Base-by-base conservation (phyloP, 2,888 invertebrate genomes). In the Galerucella calmariensis region DNA sequence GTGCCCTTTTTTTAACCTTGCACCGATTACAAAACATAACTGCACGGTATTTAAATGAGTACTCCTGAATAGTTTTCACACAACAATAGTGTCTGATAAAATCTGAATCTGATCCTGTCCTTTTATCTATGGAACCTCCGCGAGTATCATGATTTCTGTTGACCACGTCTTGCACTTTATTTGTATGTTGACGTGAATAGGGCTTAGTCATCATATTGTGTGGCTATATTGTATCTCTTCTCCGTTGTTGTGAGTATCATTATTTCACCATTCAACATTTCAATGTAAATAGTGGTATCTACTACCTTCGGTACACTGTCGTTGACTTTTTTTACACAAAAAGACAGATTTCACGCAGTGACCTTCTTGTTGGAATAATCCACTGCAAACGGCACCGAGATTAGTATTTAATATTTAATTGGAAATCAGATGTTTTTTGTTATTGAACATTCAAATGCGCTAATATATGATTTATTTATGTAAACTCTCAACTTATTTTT, bases 91-190 rank as follows among this genome's bases (percentile, higher is more conserved):
- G 65, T 63, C 53, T 62, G 71, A 71, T 71, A 71, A 71, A 20
- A 71, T 71, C 72, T 71, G 66, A 67, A 66, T 72, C 72, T 72
- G 66, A 72, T 72, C 51, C 72, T 66, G 66, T 63, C 5, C 48
- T 59, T 72, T 72, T 72, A 66, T 72, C 66, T 59, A 48, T 35
- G 66, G 48, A 53, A 72, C 71, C 66, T 66, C 66, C 16, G 66
- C 61, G 63, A 58, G 27, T 68, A 71, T 71, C 74, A 74, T 74
- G 74, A 74, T 74, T 74, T 66, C 66, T 66, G 59, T 69, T 69
- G 73, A 73, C 73, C 73, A 73, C 73, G 71, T 71, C 74, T 70
- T 72, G 62, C 62, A 67, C 63, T 71, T 70, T 70, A 74, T 74
- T 67, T 61, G 70, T 56, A 67, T 56, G 74, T 70, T 65, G 69